A percentile compares a stretch with the other conserved stretches of the same genome.
Conservation (phyloP, 2,113 vertebrate species). For the Elephantulus edwardii region DNA sequence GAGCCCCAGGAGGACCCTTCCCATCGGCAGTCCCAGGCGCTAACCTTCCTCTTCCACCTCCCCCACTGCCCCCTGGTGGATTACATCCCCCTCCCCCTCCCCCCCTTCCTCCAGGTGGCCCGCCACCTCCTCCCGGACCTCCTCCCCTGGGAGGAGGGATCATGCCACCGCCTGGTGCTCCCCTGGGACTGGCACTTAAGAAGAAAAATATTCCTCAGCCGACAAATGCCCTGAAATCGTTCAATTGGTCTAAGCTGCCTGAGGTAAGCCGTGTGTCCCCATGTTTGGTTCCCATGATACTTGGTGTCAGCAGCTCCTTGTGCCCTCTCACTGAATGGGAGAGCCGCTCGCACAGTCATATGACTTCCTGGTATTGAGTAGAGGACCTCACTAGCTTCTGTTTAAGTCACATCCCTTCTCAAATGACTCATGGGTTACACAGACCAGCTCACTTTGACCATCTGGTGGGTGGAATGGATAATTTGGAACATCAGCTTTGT, state of each 20-base stretch:
- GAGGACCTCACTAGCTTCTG: not conserved
- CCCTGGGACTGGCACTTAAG: constrained; percentile 88
- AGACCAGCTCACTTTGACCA: not conserved
- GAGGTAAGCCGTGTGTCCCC: constrained; percentile 87
- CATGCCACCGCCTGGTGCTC: constrained; percentile 91
- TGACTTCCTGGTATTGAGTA: not conserved
- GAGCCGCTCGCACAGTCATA: not conserved
- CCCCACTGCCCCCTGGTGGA: constrained; percentile 81
- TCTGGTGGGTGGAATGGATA: constrained; percentile 23
- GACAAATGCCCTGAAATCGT: constrained; percentile 94
- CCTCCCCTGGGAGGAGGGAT: constrained; percentile 87
- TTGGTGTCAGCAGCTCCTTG: not conserved
- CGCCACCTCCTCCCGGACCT: constrained; percentile 90
- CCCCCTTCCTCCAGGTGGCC: constrained; percentile 90
- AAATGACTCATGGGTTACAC: not conserved
- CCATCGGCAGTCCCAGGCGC: constrained; percentile 79
- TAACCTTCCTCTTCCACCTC: constrained; percentile 85
- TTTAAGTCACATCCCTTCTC: constrained; percentile 15
- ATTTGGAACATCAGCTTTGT: not conserved
- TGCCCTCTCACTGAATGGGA: not conserved
- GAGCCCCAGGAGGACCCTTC: constrained; percentile 90
- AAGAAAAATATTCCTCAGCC: constrained; percentile 98
- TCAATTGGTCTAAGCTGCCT: constrained; percentile 97
- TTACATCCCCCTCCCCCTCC: constrained; percentile 84
- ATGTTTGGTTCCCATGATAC: not conserved